Percentiles rank a stretch among this genome's conserved stretches.
Evolutionary conservation across 2,888 invertebrate species (phyloP).

Genomic region (Orthonychiurus folsomi): DNA sequence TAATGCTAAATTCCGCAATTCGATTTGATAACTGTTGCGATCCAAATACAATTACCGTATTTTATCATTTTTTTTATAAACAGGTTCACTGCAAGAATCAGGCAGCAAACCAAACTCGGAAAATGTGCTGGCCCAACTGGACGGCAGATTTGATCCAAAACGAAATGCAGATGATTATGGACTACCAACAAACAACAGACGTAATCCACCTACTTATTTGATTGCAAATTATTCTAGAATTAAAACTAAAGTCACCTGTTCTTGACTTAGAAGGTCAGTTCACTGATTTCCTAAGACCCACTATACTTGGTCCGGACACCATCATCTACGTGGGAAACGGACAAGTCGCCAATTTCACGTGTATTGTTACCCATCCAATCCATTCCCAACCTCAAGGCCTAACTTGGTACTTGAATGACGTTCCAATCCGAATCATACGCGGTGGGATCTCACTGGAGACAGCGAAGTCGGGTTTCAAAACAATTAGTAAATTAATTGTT

Average conservation of each 20-base stretch:
- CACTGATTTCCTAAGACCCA: too few species aligned
- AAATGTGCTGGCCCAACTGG: background rate
- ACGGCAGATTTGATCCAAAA: background rate
- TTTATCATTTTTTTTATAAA: background rate
- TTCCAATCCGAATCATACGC: conserved; percentile 26
- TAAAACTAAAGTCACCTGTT: too few species aligned
- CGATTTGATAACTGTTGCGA: too few species aligned
- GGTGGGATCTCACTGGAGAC: conserved; percentile 35
- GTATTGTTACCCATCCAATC: conserved; percentile 28
- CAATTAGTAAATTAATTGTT: conserved; percentile 32
- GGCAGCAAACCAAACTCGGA: too few species aligned
- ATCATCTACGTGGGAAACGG: conserved; percentile 18
- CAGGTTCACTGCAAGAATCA: background rate
- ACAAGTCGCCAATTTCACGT: conserved; percentile 31
- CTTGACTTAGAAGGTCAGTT: too few species aligned
- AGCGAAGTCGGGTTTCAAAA: conserved; percentile 25
- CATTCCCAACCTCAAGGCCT: conserved; percentile 30
- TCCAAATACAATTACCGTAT: too few species aligned
- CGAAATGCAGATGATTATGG: too few species aligned
- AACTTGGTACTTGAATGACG: conserved; percentile 36
- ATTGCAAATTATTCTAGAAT: too few species aligned
- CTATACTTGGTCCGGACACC: background rate
- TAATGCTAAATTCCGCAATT: background rate
- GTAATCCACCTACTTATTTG: too few species aligned
- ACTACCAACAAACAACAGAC: too few species aligned